A percentile compares a stretch with the other conserved stretches of the same genome.
phyloP scores from a whole-genome alignment of 64 coral and sea anemone genomes.

The Acropora yongei region DNA sequence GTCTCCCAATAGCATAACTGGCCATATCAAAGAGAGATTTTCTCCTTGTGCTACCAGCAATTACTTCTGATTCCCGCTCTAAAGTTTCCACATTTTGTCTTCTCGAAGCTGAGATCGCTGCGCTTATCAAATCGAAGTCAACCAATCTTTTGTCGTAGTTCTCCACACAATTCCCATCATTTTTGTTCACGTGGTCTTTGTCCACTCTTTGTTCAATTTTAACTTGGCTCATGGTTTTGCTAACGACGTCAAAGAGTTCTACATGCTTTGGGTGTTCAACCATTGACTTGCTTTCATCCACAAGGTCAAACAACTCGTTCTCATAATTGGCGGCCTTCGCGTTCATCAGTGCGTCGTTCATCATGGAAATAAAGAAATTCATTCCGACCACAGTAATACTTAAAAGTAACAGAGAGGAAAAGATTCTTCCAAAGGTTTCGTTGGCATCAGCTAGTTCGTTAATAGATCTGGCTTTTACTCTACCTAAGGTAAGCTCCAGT shows the following conservation, averaged over 20 bases:
- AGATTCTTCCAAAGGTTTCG: slow-evolving; percentile 13
- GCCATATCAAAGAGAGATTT: neutral
- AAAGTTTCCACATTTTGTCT: neutral
- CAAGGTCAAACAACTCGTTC: slow-evolving; percentile 9
- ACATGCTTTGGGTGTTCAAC: neutral
- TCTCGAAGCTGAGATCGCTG: neutral
- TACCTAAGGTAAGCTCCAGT: slow-evolving; percentile 44
- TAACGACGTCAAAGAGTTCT: neutral
- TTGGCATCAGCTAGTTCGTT: slow-evolving; percentile 12
- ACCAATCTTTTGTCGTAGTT: neutral
- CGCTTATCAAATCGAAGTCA: slow-evolving; percentile 26
- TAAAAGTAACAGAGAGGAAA: neutral
- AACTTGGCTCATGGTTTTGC: neutral
- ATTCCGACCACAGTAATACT: slow-evolving; percentile 39
- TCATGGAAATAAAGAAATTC: slow-evolving; percentile 46
- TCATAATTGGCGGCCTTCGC: slow-evolving; percentile 2
- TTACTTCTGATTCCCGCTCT: neutral
- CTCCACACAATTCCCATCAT: neutral
- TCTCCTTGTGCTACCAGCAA: neutral
- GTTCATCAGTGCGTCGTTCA: slow-evolving; percentile 55
- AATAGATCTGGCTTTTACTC: slow-evolving; percentile 33
- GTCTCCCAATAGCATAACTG: neutral
- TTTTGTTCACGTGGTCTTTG: neutral
- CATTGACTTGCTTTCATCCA: neutral
- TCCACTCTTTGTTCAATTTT: neutral